These are phyloP conservation scores for Ypsolopha sequella DNA, from an alignment of 2,888 invertebrate genomes.

Conservation along the genomic window DNA sequence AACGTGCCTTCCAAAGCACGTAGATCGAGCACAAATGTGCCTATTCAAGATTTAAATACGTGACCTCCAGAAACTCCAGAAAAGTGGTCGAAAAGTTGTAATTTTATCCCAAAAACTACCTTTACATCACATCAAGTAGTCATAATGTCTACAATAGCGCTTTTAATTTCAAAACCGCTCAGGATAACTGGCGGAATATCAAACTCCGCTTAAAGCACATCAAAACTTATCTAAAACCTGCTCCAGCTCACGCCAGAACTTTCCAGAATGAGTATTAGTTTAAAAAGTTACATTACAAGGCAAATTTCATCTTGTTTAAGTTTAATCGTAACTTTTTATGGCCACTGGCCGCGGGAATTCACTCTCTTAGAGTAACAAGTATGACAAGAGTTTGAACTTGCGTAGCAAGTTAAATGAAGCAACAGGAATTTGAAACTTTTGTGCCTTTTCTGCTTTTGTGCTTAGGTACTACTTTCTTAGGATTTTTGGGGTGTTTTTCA, in stretches of 20 bases:
- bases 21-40: no score
- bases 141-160: background rate
- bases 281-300: slow-evolving; percentile 36
- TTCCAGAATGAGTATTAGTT: slow-evolving; percentile 22
- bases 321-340: slow-evolving; percentile 41
- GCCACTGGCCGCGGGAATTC: slow-evolving; percentile 24
- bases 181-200: background rate
- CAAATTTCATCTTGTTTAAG: slow-evolving; percentile 37
- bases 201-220: background rate
- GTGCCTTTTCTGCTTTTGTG: background rate
- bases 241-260: slow-evolving; percentile 21
- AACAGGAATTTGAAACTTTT: background rate
- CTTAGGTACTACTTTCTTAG: background rate
- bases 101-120: no score
- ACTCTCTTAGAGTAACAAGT: slow-evolving; percentile 9
- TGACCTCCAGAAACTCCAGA: no score
- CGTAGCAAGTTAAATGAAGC: slow-evolving; percentile 1
- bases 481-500: background rate
- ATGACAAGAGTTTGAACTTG: background rate
- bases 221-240: slow-evolving; percentile 26
- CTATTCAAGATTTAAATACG: no score
- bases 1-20: no score
- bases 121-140: no score
- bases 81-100: no score
- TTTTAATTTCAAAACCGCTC: background rate